Conservation (phyloP, 2,113 vertebrate genomes). For the Gymnocephalus cernua region DNA sequence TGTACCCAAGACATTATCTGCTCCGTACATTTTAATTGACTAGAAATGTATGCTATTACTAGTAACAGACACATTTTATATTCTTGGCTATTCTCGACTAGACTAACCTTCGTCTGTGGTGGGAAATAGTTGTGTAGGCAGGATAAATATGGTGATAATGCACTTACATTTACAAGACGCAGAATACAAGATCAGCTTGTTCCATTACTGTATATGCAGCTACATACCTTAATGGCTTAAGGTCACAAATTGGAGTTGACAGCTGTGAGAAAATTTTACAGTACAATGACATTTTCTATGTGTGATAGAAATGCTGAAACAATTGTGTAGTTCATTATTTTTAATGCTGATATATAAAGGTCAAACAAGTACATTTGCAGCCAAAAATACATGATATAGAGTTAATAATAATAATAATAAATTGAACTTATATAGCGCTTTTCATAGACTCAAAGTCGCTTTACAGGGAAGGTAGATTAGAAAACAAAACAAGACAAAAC, state of each 20-base stretch:
- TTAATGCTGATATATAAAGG: not conserved
- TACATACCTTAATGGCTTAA: constrained; percentile 20
- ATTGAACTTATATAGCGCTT: too few relatives aligned
- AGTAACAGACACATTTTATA: constrained; percentile 3
- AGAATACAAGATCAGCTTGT: constrained; percentile 28
- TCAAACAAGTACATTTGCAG: not conserved
- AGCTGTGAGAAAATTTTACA: constrained; percentile 18
- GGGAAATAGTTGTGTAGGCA: constrained; percentile 13
- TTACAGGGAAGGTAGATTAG: too few relatives aligned
- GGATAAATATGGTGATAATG: constrained; percentile 30
- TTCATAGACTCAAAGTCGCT: too few relatives aligned
- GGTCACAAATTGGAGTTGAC: constrained; percentile 32
- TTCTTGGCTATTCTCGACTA: not conserved
- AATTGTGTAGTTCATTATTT: not conserved
- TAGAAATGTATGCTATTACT: constrained; percentile 17
- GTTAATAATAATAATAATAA: too few relatives aligned
- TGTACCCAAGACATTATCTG: constrained; percentile 6
- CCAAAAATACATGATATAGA: not conserved
- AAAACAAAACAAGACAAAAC: too few relatives aligned
- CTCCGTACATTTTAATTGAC: constrained; percentile 19
- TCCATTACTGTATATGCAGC: constrained; percentile 29
- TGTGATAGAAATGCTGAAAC: not conserved
- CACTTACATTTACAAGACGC: constrained; percentile 29
- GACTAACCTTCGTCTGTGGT: not conserved
- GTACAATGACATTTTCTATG: not conserved